These are phyloP conservation scores for Rotaria socialis DNA, from an alignment of 2,888 invertebrate genomes.

Conservation along the genomic window DNA sequence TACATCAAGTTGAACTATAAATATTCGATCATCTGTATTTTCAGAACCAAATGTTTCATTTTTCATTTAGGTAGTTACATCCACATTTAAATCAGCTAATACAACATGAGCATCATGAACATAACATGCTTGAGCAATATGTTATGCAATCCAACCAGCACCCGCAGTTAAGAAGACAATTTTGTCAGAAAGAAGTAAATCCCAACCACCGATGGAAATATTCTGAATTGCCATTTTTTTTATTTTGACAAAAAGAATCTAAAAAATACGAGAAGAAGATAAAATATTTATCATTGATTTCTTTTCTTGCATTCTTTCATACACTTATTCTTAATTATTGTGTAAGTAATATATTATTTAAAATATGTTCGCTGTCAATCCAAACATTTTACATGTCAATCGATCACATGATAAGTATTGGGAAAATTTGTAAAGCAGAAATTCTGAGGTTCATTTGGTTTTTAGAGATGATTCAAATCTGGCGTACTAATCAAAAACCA, in stretches of 20 bases:
- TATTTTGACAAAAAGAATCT: background rate
- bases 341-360: too few species aligned
- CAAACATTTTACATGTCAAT: too few species aligned
- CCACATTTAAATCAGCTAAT: background rate
- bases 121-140: conserved; percentile 1
- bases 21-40: background rate
- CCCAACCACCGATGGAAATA: background rate
- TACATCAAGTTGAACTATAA: background rate
- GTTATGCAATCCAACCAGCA: conserved; percentile 5
- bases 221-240: background rate
- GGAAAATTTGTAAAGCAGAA: too few species aligned
- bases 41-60: background rate
- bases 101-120: background rate
- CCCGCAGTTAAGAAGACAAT: background rate
- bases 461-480: too few species aligned
- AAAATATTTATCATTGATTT: background rate
- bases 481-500: too few species aligned
- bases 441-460: too few species aligned
- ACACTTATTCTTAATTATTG: too few species aligned
- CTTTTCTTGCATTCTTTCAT: background rate
- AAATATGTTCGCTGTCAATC: too few species aligned
- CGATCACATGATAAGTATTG: too few species aligned
- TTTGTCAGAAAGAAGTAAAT: background rate
- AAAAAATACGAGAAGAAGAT: background rate
- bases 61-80: background rate